Percentiles rank a stretch among this genome's conserved stretches.
These are phyloP conservation scores for Clinocottus analis DNA, from an alignment of 2,113 vertebrate species.

Conservation along the genomic window DNA sequence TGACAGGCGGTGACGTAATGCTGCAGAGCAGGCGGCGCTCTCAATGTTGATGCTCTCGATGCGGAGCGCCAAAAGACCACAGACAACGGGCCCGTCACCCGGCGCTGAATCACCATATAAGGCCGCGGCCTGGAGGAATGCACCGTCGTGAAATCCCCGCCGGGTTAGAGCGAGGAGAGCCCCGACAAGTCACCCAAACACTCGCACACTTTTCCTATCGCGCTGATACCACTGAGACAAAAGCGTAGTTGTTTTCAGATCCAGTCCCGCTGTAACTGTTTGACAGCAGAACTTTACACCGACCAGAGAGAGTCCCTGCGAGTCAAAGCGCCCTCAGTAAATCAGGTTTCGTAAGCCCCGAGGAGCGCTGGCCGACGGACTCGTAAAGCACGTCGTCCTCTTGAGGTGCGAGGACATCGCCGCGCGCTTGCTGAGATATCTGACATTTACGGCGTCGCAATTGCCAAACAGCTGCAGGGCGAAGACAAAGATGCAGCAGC, in stretches of 20 bases:
- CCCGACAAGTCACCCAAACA: conserved; percentile 10
- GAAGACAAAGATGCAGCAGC: conserved; percentile 23
- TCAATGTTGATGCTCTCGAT: conserved; percentile 14
- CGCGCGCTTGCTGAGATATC: conserved; percentile 23
- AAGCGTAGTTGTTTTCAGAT: conserved; percentile 18
- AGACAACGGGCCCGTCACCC: background rate
- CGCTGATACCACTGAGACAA: background rate
- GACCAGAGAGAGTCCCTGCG: background rate
- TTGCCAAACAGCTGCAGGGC: conserved; percentile 52
- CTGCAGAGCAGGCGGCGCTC: conserved; percentile 28
- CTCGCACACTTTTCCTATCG: conserved; percentile 7
- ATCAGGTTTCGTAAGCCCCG: conserved; percentile 41
- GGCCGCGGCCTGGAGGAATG: conserved; percentile 71
- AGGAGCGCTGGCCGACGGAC: too few species aligned
- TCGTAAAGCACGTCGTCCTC: conserved; percentile 38
- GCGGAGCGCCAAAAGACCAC: background rate
- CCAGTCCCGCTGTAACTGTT: background rate
- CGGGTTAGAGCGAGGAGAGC: background rate
- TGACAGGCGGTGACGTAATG: conserved; percentile 32
- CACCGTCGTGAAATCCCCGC: conserved; percentile 38
- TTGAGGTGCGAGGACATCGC: conserved; percentile 16
- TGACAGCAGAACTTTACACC: conserved; percentile 6
- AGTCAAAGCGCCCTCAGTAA: conserved; percentile 43
- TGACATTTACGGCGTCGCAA: too few species aligned
- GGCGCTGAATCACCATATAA: conserved; percentile 68